phyloP scores from a whole-genome alignment of 2,888 invertebrate species.

The Mythimna albipuncta region DNA sequence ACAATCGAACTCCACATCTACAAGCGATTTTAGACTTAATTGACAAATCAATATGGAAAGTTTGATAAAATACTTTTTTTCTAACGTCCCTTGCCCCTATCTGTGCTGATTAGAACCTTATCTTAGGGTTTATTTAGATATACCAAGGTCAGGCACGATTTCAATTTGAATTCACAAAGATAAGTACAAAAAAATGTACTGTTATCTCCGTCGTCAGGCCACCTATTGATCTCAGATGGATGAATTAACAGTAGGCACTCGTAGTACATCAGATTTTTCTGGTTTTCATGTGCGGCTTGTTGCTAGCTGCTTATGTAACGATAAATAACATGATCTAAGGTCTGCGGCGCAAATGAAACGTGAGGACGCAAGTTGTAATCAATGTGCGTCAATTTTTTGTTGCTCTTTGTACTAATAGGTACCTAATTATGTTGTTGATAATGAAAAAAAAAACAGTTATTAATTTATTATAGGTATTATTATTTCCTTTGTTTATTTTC shows the following conservation, averaged over 20 bases:
- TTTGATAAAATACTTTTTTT: constrained; percentile 27
- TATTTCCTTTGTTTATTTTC: too few relatives aligned
- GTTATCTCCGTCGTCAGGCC: constrained; percentile 69
- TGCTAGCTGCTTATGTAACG: constrained; percentile 56
- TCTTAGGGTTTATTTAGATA: constrained; percentile 47
- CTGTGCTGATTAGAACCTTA: constrained; percentile 37
- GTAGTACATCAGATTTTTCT: constrained; percentile 58
- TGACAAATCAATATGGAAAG: constrained; percentile 40
- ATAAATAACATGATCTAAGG: constrained; percentile 28
- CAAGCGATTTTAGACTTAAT: constrained; percentile 54
- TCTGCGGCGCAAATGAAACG: constrained; percentile 40
- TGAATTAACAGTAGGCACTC: constrained; percentile 47
- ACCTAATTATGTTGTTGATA: constrained; percentile 13
- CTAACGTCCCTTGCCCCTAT: constrained; percentile 11
- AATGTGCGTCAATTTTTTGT: constrained; percentile 49
- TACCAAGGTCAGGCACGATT: constrained; percentile 58
- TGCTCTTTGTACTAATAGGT: constrained; percentile 20
- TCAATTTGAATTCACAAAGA: constrained; percentile 40
- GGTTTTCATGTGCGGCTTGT: constrained; percentile 47
- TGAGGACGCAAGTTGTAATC: constrained; percentile 44
- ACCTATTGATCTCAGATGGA: constrained; percentile 72
- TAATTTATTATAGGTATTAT: not conserved
- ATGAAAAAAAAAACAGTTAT: not conserved
- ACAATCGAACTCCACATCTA: constrained; percentile 24
- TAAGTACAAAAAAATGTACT: constrained; percentile 31